Percentiles rank a stretch among this genome's conserved stretches.
These are phyloP conservation scores for Pogonus chalceus DNA, from an alignment of 1,140 invertebrate species.

Conservation along the genomic window DNA sequence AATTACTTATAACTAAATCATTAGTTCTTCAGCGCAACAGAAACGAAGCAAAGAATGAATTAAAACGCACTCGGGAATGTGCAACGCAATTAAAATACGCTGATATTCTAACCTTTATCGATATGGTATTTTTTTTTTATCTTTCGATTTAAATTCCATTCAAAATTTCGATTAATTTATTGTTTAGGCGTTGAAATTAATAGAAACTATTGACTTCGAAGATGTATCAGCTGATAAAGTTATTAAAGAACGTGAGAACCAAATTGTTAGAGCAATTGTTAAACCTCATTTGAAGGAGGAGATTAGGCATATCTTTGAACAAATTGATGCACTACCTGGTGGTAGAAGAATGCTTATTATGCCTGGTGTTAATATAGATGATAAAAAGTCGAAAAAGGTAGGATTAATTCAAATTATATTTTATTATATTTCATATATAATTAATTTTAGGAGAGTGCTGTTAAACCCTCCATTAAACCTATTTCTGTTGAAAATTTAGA, in stretches of 20 bases:
- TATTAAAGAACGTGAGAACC: slow-evolving; percentile 27
- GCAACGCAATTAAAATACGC: slow-evolving; percentile 36
- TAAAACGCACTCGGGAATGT: slow-evolving; percentile 36
- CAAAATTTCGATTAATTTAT: background rate
- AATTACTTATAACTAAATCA: slow-evolving; percentile 38
- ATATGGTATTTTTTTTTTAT: slow-evolving; percentile 12
- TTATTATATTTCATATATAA: background rate
- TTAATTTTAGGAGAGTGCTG: background rate
- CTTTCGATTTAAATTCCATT: background rate
- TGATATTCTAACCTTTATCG: slow-evolving; percentile 19
- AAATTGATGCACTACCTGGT: slow-evolving; percentile 29
- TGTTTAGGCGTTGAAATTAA: slow-evolving; percentile 20
- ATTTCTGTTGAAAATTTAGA: background rate
- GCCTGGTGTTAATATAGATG: slow-evolving; percentile 25
- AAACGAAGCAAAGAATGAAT: slow-evolving; percentile 38
- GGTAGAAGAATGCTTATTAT: slow-evolving; percentile 30
- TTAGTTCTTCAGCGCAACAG: slow-evolving; percentile 42
- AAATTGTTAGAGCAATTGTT: slow-evolving; percentile 27
- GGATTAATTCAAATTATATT: background rate
- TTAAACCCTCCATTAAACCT: slow-evolving; percentile 8
- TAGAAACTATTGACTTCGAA: slow-evolving; percentile 26
- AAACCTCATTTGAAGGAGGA: slow-evolving; percentile 27
- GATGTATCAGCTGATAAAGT: slow-evolving; percentile 25
- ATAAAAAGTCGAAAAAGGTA: slow-evolving; percentile 11
- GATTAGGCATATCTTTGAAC: slow-evolving; percentile 26